Evolutionary conservation across 1,140 invertebrate genomes (phyloP), one percentile per base, ranked within the genome.

Genomic region (Heterodera carotae): DNA sequence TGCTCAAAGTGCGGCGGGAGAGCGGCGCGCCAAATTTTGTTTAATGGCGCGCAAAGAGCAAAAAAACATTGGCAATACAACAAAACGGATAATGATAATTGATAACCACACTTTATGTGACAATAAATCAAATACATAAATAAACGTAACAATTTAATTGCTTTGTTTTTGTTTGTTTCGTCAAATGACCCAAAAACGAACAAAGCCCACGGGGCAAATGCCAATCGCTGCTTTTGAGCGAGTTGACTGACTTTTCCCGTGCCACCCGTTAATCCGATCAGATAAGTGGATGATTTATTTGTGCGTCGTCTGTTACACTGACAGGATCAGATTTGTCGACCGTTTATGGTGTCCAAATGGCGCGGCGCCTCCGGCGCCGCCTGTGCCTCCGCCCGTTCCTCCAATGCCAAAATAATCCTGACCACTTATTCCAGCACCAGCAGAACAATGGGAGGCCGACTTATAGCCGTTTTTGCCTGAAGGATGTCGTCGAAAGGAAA

Each of bases 251-350:
- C 12, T 56, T 22, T 18, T 22, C n/a, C 18, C 0, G 15, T 22
- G 48, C 1, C 48, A 56, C 48, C 48, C 48, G 48, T 56, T 4
- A 56, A 4, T 56, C 48, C 12, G 1, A 18, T 0, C 48, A 22
- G n/a, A n/a, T n/a, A n/a, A n/a, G n/a, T n/a, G n/a, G n/a, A n/a
- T n/a, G n/a, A n/a, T n/a, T n/a, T n/a, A n/a, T n/a, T n/a, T n/a
- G n/a, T n/a, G n/a, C n/a, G n/a, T n/a, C n/a, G n/a, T n/a, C n/a
- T n/a, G n/a, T 56, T 18, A 83, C 68, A 84, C 83, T 76, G 75
- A 78, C 66, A 84, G 75, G 12, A 84, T 74, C 83, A 84, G 79
- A 75, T 84, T 84, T n/a, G 83, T 84, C 29, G 76, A 78, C 60
- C 84, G 68, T 59, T 84, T 84, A 60, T 85, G 83, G 75, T 84